Percentiles rank a stretch among this genome's conserved stretches.
Evolutionary conservation across 2,888 invertebrate species (phyloP).

Genomic region (Melinaea menophilus): DNA sequence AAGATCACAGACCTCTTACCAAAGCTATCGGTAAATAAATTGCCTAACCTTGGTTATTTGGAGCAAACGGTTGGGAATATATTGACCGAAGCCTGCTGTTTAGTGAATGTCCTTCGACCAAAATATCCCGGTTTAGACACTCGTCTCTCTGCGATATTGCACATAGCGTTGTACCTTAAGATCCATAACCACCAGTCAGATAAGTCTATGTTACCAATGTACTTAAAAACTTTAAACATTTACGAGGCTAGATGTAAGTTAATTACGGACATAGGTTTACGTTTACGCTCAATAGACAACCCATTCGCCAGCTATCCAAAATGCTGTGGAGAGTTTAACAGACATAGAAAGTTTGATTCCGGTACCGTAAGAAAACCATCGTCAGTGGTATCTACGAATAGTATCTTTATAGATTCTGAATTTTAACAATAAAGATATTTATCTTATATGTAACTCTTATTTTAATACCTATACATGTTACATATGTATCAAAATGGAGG

Average conservation of each 20-base stretch:
- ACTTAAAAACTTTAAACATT: conserved; percentile 51
- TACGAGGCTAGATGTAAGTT: conserved; percentile 61
- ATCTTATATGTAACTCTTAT: not conserved
- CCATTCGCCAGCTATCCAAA: conserved; percentile 73
- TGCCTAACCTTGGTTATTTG: conserved; percentile 79
- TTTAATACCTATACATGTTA: conserved; percentile 3
- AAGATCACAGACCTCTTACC: conserved; percentile 55
- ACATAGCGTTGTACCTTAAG: conserved; percentile 78
- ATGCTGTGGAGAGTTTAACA: conserved; percentile 39
- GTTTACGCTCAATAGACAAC: conserved; percentile 75
- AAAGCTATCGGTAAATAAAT: conserved; percentile 57
- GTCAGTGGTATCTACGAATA: conserved; percentile 28
- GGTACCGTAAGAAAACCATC: conserved; percentile 37
- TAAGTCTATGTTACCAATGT: conserved; percentile 45
- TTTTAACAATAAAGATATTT: conserved; percentile 3
- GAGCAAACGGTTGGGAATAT: conserved; percentile 78
- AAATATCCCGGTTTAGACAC: conserved; percentile 78
- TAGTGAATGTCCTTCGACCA: conserved; percentile 73
- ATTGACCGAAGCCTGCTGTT: conserved; percentile 74
- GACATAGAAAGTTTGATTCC: conserved; percentile 29
- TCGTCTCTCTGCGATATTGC: conserved; percentile 71
- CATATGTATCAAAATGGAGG: too few species aligned
- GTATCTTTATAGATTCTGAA: conserved; percentile 16
- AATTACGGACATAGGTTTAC: conserved; percentile 56
- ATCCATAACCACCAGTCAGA: conserved; percentile 60